These are phyloP conservation scores for Lynx canadensis DNA, from an alignment of 2,113 vertebrate genomes.

Conservation along the genomic window DNA sequence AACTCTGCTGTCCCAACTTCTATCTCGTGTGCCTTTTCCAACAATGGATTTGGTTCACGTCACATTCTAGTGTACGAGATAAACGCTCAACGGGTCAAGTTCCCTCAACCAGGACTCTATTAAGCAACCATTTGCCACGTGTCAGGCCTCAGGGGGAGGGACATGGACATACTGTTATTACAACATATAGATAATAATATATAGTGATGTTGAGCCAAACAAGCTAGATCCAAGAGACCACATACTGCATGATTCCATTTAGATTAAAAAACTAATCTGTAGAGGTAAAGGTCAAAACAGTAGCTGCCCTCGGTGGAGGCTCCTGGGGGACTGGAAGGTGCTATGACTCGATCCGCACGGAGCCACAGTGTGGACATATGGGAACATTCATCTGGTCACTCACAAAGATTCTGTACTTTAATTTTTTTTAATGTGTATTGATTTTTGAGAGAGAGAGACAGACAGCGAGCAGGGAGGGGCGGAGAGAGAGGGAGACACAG, in stretches of 20 bases:
- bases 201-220: neutral
- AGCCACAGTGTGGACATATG: too few relatives aligned
- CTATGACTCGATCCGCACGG: neutral
- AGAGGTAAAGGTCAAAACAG: neutral
- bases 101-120: neutral
- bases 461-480: too few relatives aligned
- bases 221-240: neutral
- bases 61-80: too few relatives aligned
- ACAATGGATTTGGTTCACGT: neutral
- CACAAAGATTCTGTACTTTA: neutral
- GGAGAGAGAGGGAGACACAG: too few relatives aligned
- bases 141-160: neutral
- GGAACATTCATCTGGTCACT: neutral
- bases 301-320: fast-evolving
- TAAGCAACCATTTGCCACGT: neutral
- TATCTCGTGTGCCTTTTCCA: neutral
- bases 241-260: neutral
- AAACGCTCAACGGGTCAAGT: neutral
- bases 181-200: too few relatives aligned
- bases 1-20: neutral
- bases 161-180: neutral
- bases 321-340: neutral
- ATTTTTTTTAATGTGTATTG: too few relatives aligned
- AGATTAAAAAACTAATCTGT: neutral
- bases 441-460: too few relatives aligned